Base-by-base conservation (phyloP, 2,888 invertebrate species). In the Tinea trinotella region DNA sequence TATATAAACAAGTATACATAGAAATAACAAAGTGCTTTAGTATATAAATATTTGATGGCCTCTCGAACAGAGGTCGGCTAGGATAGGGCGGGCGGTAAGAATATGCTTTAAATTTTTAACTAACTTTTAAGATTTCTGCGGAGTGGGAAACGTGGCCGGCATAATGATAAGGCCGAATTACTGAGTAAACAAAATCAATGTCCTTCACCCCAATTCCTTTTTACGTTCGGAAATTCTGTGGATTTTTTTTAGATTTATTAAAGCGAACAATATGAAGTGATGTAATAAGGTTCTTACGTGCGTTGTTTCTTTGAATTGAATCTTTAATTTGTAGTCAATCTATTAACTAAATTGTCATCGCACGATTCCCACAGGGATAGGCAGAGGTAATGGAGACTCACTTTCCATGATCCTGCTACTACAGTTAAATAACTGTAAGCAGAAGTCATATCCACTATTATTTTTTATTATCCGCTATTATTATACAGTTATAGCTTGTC, bases 101-200 rank as follows among this genome's bases (percentile, higher is more conserved):
- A 12, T 15, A 4, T 7, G 40, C 4, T 15, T 40, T 40, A 40
- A 40, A 40, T 40, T 40, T 40, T 40, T 40, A 40, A 40, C 5
- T 13, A 40, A 40, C 40, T 40, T 40, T 40, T 40, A 40, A 40
- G 40, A 40, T 40, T 40, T 4, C 40, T 30, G 30, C 13, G 13
- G 40, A 40, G 13, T 7, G 7, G 3, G 15, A 40, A 40, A 40
- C 40, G 40, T 40, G 40, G 40, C 13, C 40, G 2, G 40, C 6
- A 40, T 40, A 40, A 40, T 13, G n/a, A 15, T 40, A 40, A 7
- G 13, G 2, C 40, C 40, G 15, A 40, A 40, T 40, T 13, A 12
- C 13, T 13, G 13, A 15, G 40, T 40, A 40, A 40, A 40, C 40
- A 40, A 40, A 40, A 40, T 40, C 40, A 40, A 40, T 15, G 40